Evolutionary conservation across 1,140 invertebrate species (phyloP).

Genomic region (Brachionus manjavacas): DNA sequence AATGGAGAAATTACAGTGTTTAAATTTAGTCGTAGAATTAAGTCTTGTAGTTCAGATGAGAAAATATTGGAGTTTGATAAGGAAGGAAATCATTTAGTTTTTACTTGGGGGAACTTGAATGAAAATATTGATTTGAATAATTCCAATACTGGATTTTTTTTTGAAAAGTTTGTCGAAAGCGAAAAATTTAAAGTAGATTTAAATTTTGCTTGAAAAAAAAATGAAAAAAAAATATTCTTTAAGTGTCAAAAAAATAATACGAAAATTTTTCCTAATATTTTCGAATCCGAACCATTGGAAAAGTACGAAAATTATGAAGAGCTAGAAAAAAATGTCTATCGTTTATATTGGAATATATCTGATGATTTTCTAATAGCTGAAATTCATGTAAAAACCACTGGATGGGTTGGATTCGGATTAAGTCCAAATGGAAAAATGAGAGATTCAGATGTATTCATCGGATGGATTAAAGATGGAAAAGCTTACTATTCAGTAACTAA

Average conservation of each 20-base stretch:
- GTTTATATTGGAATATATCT: constrained; percentile 45
- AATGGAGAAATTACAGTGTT: neutral
- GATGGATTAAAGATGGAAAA: constrained; percentile 45
- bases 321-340: constrained; percentile 42
- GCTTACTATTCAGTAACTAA: neutral
- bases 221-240: too few relatives aligned
- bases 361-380: constrained; percentile 45
- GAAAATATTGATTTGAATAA: neutral
- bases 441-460: constrained; percentile 46
- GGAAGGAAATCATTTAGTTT: neutral
- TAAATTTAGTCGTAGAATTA: constrained; percentile 10
- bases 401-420: constrained; percentile 46
- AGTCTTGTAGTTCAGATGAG: neutral
- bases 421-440: constrained; percentile 44
- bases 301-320: neutral
- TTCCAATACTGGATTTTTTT: neutral
- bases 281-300: neutral
- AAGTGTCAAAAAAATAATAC: neutral
- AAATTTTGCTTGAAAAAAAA: too few relatives aligned
- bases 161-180: neutral
- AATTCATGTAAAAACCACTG: constrained; percentile 44
- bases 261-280: neutral
- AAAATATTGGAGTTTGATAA: neutral
- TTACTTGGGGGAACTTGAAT: neutral
- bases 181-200: neutral